These are phyloP conservation scores for Tetranychus truncatus DNA, from an alignment of 2,888 invertebrate species.

Conservation along the genomic window DNA sequence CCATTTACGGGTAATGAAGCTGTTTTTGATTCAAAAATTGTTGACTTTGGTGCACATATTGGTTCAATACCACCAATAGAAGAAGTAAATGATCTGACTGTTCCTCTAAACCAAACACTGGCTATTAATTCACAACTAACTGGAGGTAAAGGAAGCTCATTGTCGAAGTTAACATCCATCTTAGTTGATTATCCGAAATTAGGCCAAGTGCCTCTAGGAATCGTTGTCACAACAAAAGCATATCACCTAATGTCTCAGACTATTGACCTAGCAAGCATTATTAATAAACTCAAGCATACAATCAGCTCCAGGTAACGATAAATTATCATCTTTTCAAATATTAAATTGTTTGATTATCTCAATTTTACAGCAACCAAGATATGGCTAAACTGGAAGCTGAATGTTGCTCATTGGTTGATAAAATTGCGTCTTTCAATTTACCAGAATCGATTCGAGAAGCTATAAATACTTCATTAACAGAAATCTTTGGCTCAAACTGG, in stretches of 20 bases:
- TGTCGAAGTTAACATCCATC: constrained; percentile 17
- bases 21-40: background rate
- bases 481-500: constrained; percentile 10
- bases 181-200: background rate
- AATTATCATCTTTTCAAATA: background rate
- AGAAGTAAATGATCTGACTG: background rate
- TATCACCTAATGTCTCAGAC: constrained; percentile 5
- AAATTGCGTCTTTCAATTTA: background rate
- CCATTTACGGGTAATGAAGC: background rate
- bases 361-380: background rate
- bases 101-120: background rate
- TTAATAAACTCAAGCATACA: background rate
- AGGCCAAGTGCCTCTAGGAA: constrained; percentile 16
- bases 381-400: background rate
- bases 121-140: constrained; percentile 19
- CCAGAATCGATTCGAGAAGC: background rate
- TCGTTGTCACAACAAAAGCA: constrained; percentile 19
- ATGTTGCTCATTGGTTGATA: background rate
- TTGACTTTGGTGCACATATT: background rate
- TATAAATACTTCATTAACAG: constrained; percentile 4
- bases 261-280: background rate
- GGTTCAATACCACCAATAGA: background rate
- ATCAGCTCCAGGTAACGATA: background rate
- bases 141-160: constrained; percentile 21
- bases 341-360: background rate